Percentiles rank a stretch among this genome's conserved stretches.
These are phyloP conservation scores for Crenichthys baileyi DNA, from an alignment of 2,797 vertebrate genomes.

Conservation along the genomic window DNA sequence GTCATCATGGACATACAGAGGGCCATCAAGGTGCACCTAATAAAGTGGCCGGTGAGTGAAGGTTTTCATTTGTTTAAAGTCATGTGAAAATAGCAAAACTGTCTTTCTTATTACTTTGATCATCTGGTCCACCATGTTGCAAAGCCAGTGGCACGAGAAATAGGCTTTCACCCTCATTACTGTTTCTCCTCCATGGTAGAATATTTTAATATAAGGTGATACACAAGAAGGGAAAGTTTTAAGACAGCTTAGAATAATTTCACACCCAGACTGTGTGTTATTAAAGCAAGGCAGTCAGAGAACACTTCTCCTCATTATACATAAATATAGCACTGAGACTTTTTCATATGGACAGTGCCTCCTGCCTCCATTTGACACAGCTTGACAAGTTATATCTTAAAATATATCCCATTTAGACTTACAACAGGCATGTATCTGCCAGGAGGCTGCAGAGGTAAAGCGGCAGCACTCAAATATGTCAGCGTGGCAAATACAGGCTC, in stretches of 20 bases:
- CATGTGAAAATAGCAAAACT: too few species aligned
- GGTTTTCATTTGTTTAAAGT: too few species aligned
- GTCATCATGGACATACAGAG: not conserved
- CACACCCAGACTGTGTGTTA: not conserved
- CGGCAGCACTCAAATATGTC: not conserved
- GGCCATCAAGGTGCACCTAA: too few species aligned
- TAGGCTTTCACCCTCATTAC: too few species aligned
- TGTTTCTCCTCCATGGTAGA: too few species aligned
- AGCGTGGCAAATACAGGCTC: not conserved
- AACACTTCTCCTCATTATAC: not conserved
- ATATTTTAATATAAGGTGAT: not conserved
- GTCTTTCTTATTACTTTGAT: too few species aligned
- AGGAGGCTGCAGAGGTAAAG: not conserved
- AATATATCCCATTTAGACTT: conserved; percentile 16
- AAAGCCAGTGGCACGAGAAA: too few species aligned
- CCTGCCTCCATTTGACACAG: conserved; percentile 1
- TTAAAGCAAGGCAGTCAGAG: not conserved
- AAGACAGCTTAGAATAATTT: not conserved
- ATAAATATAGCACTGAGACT: conserved; percentile 4
- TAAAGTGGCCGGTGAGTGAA: too few species aligned
- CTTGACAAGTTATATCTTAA: conserved; percentile 9
- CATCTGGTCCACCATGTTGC: too few species aligned
- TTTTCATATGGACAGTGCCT: not conserved
- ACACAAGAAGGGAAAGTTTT: not conserved
- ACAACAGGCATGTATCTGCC: not conserved